Evolutionary conservation across 1,140 invertebrate genomes (phyloP), one percentile per base, ranked within the genome.

Genomic region (Parapsyche elsis): DNA sequence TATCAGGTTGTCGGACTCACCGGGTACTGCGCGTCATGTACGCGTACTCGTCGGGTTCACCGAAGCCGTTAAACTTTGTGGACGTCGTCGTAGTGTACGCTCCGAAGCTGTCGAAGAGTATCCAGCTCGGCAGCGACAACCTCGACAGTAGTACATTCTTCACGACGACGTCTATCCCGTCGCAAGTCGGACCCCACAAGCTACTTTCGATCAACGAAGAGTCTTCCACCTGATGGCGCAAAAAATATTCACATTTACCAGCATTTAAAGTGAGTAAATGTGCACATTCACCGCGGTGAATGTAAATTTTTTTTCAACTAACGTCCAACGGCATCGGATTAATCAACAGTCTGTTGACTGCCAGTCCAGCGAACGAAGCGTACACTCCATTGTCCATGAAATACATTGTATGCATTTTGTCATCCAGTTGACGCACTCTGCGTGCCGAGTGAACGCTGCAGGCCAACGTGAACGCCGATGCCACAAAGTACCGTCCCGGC

Each of bases 341-440:
- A n/a, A 95, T 93, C 16, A 90, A 87, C 82, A 95, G 94, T 88
- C 99, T 97, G 88, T 99, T 97, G 85, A 97, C 99, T 5, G 99
- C 89, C 81, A 98, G 90, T 88, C 96, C 97, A 89, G 99, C 99
- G 90, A 99, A 99, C 24, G 96, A 98, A 19, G 98, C 98, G 88
- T 99, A 99, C 38, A 99, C 95, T 0, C 98, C 96, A 89, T 99
- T 98, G 87, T 99, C 99, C 84, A 99, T 94, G 89, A 96, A 98
- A 88, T 98, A 98, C 97, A 99, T 99, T 80, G 92, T 92, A 64
- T 92, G 91, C 12, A 12, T 38, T 59, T 53, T 30, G 19, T 26
- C 19, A 1, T 67, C 73, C 45, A 5, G 19, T 19, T 49, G 14
- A n/a, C 64, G 9, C 1, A 64, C 1, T 75, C 7, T 76, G 30